Evolutionary conservation across 2,888 invertebrate species (phyloP), one percentile per base, ranked within the genome.

Genomic region (Acanthopleura granulata): DNA sequence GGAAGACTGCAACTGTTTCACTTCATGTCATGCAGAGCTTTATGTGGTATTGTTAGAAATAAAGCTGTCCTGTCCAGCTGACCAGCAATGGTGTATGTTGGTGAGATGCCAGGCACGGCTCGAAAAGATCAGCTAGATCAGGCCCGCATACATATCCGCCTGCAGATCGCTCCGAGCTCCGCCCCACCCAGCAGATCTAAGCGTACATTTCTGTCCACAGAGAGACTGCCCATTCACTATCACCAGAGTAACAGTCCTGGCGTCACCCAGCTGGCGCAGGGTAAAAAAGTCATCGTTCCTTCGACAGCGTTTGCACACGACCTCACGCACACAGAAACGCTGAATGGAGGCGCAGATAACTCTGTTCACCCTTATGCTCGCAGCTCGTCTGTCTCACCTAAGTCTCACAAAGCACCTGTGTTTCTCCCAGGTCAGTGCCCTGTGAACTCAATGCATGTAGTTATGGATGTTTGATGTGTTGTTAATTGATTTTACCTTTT

Each of bases 191-290:
- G 57, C 57, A 3, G 57, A 18, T 57, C 57, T n/a, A 57, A 22
- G n/a, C 57, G 57, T 57, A n/a, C 22, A 22, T 57, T 66, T 66
- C 15, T 66, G 3, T 66, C 66, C 29, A 66, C 66, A 66, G 66
- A 66, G 66, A 66, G 29, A 14, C 16, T 66, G 16, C 66, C 66
- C 16, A 66, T 66, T 66, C 66, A 66, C 29, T 66, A 66, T 66
- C 66, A 27, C 29, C 66, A 66, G 25, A 12, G 57, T 57, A 18
- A 57, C 18, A 57, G n/a, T 22, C 18, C 12, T 57, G 57, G n/a
- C 57, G 22, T 22, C 3, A n/a, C 57, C 57, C 57, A 57, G n/a
- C 12, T 57, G 18, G 66, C 29, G 16, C 66, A 66, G 66, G 66
- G 25, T 15, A 66, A 66, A 27, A 66, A 27, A 27, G 6, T 25